These are phyloP conservation scores for Reticulitermes lucifugus DNA, from an alignment of 2,888 invertebrate species.

Conservation along the genomic window DNA sequence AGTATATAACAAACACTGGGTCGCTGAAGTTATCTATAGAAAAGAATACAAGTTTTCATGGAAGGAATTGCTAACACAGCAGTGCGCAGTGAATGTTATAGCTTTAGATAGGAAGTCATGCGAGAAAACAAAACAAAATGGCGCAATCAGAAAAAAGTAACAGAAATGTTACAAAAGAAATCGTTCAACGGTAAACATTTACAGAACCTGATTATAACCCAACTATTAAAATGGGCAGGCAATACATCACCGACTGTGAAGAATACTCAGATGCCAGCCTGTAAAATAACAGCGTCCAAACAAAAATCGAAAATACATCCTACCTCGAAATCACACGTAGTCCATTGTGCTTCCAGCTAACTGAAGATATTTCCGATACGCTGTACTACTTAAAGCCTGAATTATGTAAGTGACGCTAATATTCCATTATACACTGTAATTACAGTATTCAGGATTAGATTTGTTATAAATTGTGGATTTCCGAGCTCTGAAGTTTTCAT, in stretches of 20 bases:
- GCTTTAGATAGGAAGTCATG: constrained; percentile 16
- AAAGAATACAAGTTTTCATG: neutral
- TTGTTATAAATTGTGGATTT: too few species aligned
- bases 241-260: neutral
- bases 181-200: neutral
- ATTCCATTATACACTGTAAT: too few species aligned
- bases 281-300: too few species aligned
- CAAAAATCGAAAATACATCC: too few species aligned
- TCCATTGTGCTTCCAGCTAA: too few species aligned
- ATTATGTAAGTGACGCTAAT: too few species aligned
- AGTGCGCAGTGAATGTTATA: neutral
- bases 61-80: constrained; percentile 8
- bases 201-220: neutral
- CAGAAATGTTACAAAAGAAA: neutral
- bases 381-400: too few species aligned
- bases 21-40: neutral
- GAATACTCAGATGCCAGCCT: too few species aligned
- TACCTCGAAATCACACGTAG: too few species aligned
- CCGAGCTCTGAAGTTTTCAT: too few species aligned
- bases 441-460: too few species aligned
- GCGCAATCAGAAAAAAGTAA: neutral
- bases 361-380: too few species aligned
- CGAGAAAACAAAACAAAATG: neutral
- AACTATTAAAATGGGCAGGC: neutral
- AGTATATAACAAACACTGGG: neutral